Evolutionary conservation across 1,140 invertebrate genomes (phyloP).

Genomic region (Drosophila repletoides): DNA sequence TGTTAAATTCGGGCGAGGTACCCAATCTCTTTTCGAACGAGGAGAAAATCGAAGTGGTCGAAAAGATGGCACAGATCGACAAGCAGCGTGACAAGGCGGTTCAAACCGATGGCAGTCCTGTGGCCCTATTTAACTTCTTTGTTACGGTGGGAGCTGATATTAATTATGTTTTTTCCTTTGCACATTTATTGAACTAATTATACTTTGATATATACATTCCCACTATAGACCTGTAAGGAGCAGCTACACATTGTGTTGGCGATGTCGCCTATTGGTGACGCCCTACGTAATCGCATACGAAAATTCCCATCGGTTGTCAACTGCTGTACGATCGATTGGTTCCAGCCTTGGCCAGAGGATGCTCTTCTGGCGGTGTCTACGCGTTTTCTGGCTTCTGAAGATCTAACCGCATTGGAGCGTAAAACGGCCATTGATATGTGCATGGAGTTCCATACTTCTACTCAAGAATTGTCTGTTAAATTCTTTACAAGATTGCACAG

Average conservation of each 20-base stretch:
- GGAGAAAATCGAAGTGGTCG: slow-evolving; percentile 95
- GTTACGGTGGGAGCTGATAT: slow-evolving; percentile 83
- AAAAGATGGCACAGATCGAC: slow-evolving; percentile 96
- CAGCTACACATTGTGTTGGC: slow-evolving; percentile 96
- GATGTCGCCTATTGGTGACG: slow-evolving; percentile 95
- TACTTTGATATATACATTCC: neutral
- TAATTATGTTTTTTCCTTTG: neutral
- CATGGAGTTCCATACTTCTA: slow-evolving; percentile 94
- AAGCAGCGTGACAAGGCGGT: slow-evolving; percentile 93
- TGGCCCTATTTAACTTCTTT: slow-evolving; percentile 97
- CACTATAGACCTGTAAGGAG: slow-evolving; percentile 89
- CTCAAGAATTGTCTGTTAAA: slow-evolving; percentile 88
- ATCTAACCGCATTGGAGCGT: slow-evolving; percentile 88
- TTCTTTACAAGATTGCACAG: slow-evolving; percentile 88
- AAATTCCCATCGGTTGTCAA: slow-evolving; percentile 98
- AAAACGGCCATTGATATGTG: slow-evolving; percentile 92
- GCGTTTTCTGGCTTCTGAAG: slow-evolving; percentile 93
- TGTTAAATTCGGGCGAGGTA: slow-evolving; percentile 96
- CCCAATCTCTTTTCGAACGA: slow-evolving; percentile 95
- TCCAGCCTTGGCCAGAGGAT: slow-evolving; percentile 97
- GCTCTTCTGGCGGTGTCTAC: slow-evolving; percentile 95
- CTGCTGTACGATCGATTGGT: slow-evolving; percentile 99
- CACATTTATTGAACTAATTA: neutral
- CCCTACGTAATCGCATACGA: slow-evolving; percentile 92
- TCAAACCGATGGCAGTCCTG: slow-evolving; percentile 95